Evolutionary conservation across 1,140 invertebrate species (phyloP), one percentile per base, ranked within the genome.

Genomic region (Aphelinus atriplicis): DNA sequence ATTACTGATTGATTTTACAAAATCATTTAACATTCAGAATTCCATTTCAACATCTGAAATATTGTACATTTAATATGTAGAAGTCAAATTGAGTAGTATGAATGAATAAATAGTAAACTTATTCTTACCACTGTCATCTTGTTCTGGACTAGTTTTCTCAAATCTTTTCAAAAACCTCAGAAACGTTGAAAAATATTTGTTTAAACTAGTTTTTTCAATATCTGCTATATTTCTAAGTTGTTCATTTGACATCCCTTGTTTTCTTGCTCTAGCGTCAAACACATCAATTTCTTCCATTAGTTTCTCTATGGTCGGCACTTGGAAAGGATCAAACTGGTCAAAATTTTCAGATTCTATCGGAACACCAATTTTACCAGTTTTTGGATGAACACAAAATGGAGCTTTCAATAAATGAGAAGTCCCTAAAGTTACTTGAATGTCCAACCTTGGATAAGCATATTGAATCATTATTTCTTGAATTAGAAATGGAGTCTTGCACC

Each of bases 311-410:
- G 91, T 94, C n/a, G 95, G 95, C 42, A 95, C 94, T 51, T 85
- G 87, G 42, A 88, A 86, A 0, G 92, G 92, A 87, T 95, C 90
- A 84, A 97, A 96, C 70, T 91, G 89, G 71, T 92, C 92, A 3
- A 93, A 90, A 47, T 89, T 87, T 73, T 90, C 90, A 3, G 92
- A 89, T 82, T 93, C 93, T 79, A 97, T 93, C 2, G 95, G 94
- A 60, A 98, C 91, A 84, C 95, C 98, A 45, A 98, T 92, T 86
- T 96, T 93, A 4, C 96, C 96, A 58, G 97, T 99, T 87, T 98
- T 97, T 3, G 98, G 98, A 90, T 99, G 98, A 72, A 99, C 92
- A 89, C 96, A 98, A 86, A 99, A 99, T 3, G 98, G 98, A 61
- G 95, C 93, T 87, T 99, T 99, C 0, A 99, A 87, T 77, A 99